A percentile compares a stretch with the other conserved stretches of the same genome.
Conservation (phyloP, 2,888 invertebrate species). For the Pandemis corylana region DNA sequence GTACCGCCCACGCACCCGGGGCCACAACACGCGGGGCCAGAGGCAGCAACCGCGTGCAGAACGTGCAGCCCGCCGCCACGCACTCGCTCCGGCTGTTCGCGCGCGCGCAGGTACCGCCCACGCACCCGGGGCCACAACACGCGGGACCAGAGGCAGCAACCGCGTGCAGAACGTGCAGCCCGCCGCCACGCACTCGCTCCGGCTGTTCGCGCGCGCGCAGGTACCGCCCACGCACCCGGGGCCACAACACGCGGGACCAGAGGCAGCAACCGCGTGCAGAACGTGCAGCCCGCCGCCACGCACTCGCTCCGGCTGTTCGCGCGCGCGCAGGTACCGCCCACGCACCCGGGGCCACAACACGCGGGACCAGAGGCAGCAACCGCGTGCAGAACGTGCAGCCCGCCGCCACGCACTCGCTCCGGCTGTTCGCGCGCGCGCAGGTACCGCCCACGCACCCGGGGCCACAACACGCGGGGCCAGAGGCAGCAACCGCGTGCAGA, state of each 20-base stretch:
- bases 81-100: conserved; percentile 88
- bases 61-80: conserved; percentile 88
- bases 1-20: neutral
- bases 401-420: conserved; percentile 84
- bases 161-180: conserved; percentile 94
- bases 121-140: too few relatives aligned
- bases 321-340: conserved; percentile 55
- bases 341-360: too few relatives aligned
- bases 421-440: conserved; percentile 87
- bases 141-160: conserved; percentile 76
- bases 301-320: conserved; percentile 88
- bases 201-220: conserved; percentile 87
- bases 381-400: conserved; percentile 94
- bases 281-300: conserved; percentile 88
- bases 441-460: neutral
- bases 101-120: conserved; percentile 55
- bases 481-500: conserved; percentile 92
- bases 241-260: too few relatives aligned
- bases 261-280: conserved; percentile 92
- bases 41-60: conserved; percentile 92
- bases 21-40: too few relatives aligned
- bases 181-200: conserved; percentile 84
- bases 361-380: conserved; percentile 76
- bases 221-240: neutral
- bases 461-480: too few relatives aligned